phyloP scores from a whole-genome alignment of 1,140 invertebrate genomes.

The Lepidurus couesii region DNA sequence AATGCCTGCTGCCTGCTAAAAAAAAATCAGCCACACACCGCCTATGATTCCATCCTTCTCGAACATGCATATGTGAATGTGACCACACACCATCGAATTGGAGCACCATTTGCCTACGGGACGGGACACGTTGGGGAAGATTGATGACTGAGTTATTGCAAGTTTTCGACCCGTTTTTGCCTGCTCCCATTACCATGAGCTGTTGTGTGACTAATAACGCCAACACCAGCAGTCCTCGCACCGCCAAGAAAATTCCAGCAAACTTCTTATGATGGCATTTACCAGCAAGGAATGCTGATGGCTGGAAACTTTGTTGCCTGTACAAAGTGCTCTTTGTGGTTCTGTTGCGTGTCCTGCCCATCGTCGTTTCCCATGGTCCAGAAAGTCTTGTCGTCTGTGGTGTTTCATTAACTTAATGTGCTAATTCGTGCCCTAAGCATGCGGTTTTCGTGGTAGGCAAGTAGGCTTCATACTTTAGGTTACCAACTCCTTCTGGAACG shows the following conservation, averaged over 20 bases:
- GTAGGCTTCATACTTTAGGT: too few relatives aligned
- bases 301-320: background rate
- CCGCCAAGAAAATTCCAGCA: background rate
- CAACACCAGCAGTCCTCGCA: background rate
- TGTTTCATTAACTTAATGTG: too few relatives aligned
- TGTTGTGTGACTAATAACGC: background rate
- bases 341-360: too few relatives aligned
- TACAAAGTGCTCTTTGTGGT: background rate
- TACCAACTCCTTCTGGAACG: too few relatives aligned
- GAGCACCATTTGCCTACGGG: background rate
- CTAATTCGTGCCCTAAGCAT: too few relatives aligned
- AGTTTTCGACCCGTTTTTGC: background rate
- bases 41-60: constrained; percentile 13
- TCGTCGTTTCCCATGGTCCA: too few relatives aligned
- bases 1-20: constrained; percentile 21
- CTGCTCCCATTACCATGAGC: background rate
- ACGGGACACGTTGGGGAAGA: background rate
- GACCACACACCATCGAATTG: background rate
- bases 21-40: constrained; percentile 13
- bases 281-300: background rate
- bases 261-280: background rate
- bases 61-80: constrained; percentile 12
- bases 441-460: too few relatives aligned
- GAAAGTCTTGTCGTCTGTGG: too few relatives aligned
- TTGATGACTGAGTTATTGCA: background rate